Evolutionary conservation across 2,113 vertebrate species (phyloP).

Genomic region (Urocolius indicus): DNA sequence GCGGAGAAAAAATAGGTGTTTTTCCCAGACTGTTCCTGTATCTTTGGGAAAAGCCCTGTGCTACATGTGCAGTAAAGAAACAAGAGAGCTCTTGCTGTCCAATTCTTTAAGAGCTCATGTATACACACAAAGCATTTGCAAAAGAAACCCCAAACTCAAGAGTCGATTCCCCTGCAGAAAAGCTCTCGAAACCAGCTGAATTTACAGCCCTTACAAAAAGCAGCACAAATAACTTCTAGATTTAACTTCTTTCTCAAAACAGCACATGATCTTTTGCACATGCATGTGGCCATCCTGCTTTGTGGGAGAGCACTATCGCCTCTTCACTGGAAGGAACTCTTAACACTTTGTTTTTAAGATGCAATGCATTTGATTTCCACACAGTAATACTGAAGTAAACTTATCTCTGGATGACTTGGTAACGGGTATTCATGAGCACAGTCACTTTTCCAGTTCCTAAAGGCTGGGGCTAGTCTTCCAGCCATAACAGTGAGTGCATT

Average conservation of each 20-base stretch:
- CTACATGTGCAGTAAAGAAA: rapidly evolving
- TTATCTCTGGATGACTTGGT: not conserved
- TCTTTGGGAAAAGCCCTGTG: not conserved
- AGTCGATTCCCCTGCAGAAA: not conserved
- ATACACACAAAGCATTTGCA: rapidly evolving
- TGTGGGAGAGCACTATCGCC: not conserved
- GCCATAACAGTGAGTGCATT: not conserved
- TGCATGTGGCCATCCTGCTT: not conserved
- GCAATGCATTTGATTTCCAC: not conserved
- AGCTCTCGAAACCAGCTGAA: not conserved
- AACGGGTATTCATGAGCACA: not conserved
- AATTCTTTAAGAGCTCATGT: not conserved
- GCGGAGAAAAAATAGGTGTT: not conserved
- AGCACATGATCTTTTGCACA: not conserved
- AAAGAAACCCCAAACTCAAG: not conserved
- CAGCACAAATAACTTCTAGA: not conserved
- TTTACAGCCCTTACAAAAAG: not conserved
- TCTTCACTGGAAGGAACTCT: not conserved
- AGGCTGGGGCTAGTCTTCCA: not conserved
- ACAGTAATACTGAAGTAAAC: not conserved
- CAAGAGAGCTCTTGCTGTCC: constrained; percentile 6
- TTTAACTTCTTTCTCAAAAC: not conserved
- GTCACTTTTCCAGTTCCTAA: not conserved
- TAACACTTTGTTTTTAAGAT: not conserved
- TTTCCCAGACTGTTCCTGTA: not conserved